These are phyloP conservation scores for Hydrochoerus hydrochaeris DNA, from an alignment of 2,113 vertebrate species.

Conservation along the genomic window DNA sequence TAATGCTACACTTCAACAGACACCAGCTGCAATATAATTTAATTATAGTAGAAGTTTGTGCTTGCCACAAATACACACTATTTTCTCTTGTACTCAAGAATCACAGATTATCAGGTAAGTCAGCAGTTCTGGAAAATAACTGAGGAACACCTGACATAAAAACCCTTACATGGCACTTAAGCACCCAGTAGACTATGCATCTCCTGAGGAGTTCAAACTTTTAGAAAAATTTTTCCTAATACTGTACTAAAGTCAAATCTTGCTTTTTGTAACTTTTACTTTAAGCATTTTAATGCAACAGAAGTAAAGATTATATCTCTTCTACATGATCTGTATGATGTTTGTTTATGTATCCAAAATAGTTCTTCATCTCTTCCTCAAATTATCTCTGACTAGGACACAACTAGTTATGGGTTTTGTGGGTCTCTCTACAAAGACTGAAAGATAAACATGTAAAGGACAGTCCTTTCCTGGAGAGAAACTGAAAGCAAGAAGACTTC, in stretches of 20 bases:
- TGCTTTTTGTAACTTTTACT: not conserved
- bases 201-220: not conserved
- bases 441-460: not conserved
- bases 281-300: constrained; percentile 14
- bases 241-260: not conserved
- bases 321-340: not conserved
- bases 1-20: not conserved
- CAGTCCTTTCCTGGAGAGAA: not conserved
- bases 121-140: not conserved
- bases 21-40: not conserved
- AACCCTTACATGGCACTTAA: not conserved
- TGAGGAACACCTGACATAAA: not conserved
- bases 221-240: not conserved
- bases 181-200: not conserved
- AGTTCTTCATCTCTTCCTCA: not conserved
- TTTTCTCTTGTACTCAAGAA: not conserved
- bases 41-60: not conserved
- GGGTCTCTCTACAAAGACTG: not conserved
- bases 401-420: not conserved
- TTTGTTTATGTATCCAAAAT: not conserved
- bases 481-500: not conserved
- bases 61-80: not conserved
- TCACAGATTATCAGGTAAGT: not conserved
- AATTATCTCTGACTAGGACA: not conserved
- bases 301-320: not conserved